phyloP scores from a whole-genome alignment of 1,140 invertebrate species.

The Anoplophora glabripennis region DNA sequence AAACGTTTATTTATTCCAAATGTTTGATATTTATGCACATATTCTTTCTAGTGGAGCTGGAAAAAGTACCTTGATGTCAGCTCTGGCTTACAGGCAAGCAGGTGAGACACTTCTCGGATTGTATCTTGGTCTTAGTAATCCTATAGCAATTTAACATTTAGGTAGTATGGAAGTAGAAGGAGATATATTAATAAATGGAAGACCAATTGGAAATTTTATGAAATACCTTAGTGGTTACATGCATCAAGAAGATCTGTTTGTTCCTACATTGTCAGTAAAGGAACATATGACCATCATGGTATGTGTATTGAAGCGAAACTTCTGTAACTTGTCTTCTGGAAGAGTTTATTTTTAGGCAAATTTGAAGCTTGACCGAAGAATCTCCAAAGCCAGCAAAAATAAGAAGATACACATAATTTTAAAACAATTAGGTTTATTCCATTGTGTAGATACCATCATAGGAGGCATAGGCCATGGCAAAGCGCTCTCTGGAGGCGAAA shows the following conservation, averaged over 20 bases:
- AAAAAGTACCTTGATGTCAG: slow-evolving; percentile 92
- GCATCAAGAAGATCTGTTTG: slow-evolving; percentile 90
- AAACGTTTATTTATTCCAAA: slow-evolving; percentile 21
- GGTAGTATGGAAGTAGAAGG: slow-evolving; percentile 61
- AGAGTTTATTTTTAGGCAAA: slow-evolving; percentile 60
- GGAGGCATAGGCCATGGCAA: slow-evolving; percentile 69
- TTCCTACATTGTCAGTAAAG: slow-evolving; percentile 79
- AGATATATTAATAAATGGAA: slow-evolving; percentile 71
- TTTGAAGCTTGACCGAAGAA: slow-evolving; percentile 72
- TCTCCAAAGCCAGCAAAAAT: slow-evolving; percentile 56
- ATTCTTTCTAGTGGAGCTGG: slow-evolving; percentile 76
- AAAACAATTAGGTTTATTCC: slow-evolving; percentile 69
- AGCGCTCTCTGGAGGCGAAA: slow-evolving; percentile 91
- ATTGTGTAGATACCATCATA: slow-evolving; percentile 70
- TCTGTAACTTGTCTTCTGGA: not conserved
- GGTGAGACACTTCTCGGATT: slow-evolving; percentile 50
- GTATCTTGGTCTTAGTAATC: not conserved
- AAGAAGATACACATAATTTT: slow-evolving; percentile 68
- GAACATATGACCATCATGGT: slow-evolving; percentile 92
- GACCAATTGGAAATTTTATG: slow-evolving; percentile 68
- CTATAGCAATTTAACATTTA: slow-evolving; percentile 15
- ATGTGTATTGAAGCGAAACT: slow-evolving; percentile 20
- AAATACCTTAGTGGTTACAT: slow-evolving; percentile 85
- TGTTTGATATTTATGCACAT: not conserved
- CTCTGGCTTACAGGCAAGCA: slow-evolving; percentile 74